Evolutionary conservation across 2,797 vertebrate species (phyloP).

Genomic region (Podargus strigoides): DNA sequence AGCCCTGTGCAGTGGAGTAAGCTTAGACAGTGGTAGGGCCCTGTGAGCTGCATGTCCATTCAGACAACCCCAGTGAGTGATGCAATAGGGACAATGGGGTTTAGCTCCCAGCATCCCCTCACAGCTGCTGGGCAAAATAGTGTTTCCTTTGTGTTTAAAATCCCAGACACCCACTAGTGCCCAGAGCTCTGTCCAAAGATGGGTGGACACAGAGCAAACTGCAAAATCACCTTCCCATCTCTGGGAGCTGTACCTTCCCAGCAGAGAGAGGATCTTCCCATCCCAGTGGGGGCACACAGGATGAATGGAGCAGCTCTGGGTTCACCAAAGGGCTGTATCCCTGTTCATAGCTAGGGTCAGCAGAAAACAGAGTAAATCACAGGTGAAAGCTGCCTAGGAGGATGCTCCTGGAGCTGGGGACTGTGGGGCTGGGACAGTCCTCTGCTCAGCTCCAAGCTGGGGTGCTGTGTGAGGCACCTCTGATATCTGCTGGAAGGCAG

Average conservation of each 20-base stretch:
- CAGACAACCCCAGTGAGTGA: rapidly evolving
- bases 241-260: background rate
- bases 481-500: background rate
- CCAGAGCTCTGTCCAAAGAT: background rate
- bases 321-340: background rate
- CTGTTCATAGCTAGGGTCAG: background rate
- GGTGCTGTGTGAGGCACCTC: background rate
- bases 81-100: background rate
- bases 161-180: no score
- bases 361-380: background rate
- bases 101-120: background rate
- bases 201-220: background rate
- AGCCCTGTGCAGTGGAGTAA: background rate
- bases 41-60: background rate
- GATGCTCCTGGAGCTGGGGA: background rate
- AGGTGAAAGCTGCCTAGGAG: background rate
- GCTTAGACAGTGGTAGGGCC: background rate
- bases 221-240: background rate
- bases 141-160: background rate
- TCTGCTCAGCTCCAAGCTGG: background rate
- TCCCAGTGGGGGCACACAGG: rapidly evolving
- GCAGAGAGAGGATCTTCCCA: background rate
- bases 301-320: background rate
- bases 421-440: background rate
- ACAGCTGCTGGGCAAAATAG: background rate